Evolutionary conservation across 2,797 vertebrate species (phyloP).

Genomic region (Euthynnus affinis): DNA sequence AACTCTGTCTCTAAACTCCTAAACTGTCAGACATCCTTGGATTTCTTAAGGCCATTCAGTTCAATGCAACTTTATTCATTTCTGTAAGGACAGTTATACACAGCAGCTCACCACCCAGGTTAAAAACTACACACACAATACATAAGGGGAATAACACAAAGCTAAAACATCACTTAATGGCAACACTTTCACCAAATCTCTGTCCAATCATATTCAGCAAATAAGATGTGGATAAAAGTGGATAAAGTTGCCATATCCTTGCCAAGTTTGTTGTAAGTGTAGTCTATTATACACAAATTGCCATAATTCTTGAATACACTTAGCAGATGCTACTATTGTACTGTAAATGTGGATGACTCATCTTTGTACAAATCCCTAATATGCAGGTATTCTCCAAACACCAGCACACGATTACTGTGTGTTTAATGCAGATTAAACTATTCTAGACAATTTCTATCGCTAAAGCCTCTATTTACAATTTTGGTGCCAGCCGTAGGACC

Average conservation of each 20-base stretch:
- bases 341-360: slow-evolving; percentile 1
- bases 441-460: neutral
- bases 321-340: neutral
- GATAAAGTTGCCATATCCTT: neutral
- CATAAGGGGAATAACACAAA: neutral
- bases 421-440: neutral
- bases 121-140: slow-evolving; percentile 8
- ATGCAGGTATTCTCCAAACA: neutral
- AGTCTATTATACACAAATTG: no score
- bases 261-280: no score
- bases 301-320: no score
- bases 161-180: neutral
- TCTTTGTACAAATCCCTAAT: neutral
- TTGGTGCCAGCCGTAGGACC: neutral
- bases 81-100: neutral
- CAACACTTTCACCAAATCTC: neutral
- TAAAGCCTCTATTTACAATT: neutral
- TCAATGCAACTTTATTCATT: neutral
- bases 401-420: neutral
- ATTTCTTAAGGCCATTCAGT: slow-evolving; percentile 2
- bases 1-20: neutral
- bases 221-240: slow-evolving; percentile 1
- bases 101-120: neutral
- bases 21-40: neutral
- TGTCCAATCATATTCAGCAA: neutral